Base-by-base conservation (phyloP, 2,888 invertebrate species). In the Drepanosiphum platanoidis region DNA sequence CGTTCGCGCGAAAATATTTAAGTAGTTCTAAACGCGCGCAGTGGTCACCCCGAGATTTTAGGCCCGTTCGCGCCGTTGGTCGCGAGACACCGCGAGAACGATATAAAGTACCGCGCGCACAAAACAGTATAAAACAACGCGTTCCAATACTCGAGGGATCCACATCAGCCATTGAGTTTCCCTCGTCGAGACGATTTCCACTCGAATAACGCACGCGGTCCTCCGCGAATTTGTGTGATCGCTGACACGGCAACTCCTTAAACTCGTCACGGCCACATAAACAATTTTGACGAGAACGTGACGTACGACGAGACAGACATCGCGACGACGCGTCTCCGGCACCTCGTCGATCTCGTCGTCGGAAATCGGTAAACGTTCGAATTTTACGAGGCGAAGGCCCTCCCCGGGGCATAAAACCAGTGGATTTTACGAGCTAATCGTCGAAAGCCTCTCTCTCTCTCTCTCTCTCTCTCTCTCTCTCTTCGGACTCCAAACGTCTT, bases 341-440 rank as follows among this genome's bases (percentile, higher is more conserved):
- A 52, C 42, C 7, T 8, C 52, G 22, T 22, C 52, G 22, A 52
- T 52, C 22, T 46, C 42, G 11, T 22, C 27, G 36, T 64, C 52
- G 42, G 39, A 22, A 32, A 77, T 77, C 77, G 61, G 61, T 36
- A 15, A 66, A 8, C 32, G 32, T 79, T 79, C 74, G 83, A 42
- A 66, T 83, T 82, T 83, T 66, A 83, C 64, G 83, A 83, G 15
- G 74, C 8, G 27, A 34, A 68, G 52, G 34, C 68, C 27, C 52
- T 3, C 68, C 27, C 52, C 3, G 1, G 34, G 1, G 42, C 75
- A 75, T 75, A 75, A 83, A 84, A 84, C 75, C 11, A 68, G 68
- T 46, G 34, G 68, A 68, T 84, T 84, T 84, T 84, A 84, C 83
- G 83, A 84, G 83, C 83, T 84, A 84, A 84, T 84, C 74, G 83